A percentile compares a stretch with the other conserved stretches of the same genome.
Conservation (phyloP, 2,113 vertebrate genomes). For the Desmodus rotundus region DNA sequence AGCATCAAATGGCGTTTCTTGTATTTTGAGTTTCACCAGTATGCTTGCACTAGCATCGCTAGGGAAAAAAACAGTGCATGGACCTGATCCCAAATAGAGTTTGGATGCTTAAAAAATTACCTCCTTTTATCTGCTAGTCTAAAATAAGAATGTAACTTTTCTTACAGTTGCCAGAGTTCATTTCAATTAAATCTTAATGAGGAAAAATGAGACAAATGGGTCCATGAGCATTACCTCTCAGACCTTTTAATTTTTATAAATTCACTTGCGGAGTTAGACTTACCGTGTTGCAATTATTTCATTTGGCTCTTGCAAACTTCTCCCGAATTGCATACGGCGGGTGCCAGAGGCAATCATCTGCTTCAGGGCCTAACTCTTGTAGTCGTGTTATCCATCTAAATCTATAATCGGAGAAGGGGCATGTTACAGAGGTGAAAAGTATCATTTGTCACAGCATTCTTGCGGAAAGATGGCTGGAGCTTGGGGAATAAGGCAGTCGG, state of each 20-base stretch:
- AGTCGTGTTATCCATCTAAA: constrained; percentile 67
- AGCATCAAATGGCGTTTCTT: not conserved
- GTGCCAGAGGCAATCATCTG: constrained; percentile 58
- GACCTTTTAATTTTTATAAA: constrained; percentile 72
- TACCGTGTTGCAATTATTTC: constrained; percentile 61
- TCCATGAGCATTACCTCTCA: constrained; percentile 58
- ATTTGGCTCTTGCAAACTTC: constrained; percentile 65
- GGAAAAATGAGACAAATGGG: constrained; percentile 71
- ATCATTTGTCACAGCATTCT: constrained; percentile 65
- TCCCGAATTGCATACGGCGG: constrained; percentile 38
- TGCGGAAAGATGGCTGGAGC: constrained; percentile 63
- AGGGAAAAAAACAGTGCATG: not conserved
- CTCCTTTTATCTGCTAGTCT: constrained; percentile 23
- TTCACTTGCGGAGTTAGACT: constrained; percentile 56
- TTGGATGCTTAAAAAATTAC: not conserved
- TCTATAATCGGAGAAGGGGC: constrained; percentile 63
- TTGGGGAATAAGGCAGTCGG: constrained; percentile 61
- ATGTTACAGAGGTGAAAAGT: constrained; percentile 68
- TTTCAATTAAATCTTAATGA: constrained; percentile 74
- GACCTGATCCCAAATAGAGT: not conserved
- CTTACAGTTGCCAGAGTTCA: constrained; percentile 65
- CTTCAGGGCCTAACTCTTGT: constrained; percentile 50
- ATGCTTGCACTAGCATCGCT: not conserved
- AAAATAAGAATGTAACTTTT: constrained; percentile 63
- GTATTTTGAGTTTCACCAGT: not conserved